phyloP scores from a whole-genome alignment of 2,113 vertebrate genomes.

The Antennarius striatus region DNA sequence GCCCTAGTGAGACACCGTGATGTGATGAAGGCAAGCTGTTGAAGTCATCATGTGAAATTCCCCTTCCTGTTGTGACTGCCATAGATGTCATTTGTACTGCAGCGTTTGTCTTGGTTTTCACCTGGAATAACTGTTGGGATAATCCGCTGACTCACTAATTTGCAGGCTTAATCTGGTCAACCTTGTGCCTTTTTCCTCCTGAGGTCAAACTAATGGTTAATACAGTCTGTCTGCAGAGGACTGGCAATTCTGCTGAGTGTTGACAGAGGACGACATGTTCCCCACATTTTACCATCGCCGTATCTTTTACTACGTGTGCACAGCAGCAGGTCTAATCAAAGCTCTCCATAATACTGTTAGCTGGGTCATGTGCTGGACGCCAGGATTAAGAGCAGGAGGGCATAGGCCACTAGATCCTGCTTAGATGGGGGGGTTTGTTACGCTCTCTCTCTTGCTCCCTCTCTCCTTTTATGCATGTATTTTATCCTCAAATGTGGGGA shows the following conservation, averaged over 20 bases:
- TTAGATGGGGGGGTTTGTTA: slow-evolving; percentile 39
- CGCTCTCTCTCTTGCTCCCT: slow-evolving; percentile 7
- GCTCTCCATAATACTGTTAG: slow-evolving; percentile 73
- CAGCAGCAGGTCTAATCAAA: slow-evolving; percentile 74
- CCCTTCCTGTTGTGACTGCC: slow-evolving; percentile 29
- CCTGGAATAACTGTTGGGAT: slow-evolving; percentile 41
- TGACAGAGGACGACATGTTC: slow-evolving; percentile 33
- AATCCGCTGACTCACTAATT: slow-evolving; percentile 69
- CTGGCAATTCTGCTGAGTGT: slow-evolving; percentile 33
- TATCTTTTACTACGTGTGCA: slow-evolving; percentile 31
- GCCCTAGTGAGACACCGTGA: slow-evolving; percentile 25
- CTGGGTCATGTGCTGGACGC: slow-evolving; percentile 77
- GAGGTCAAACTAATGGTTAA: slow-evolving; percentile 26
- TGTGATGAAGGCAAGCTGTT: slow-evolving; percentile 29
- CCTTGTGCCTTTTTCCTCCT: slow-evolving; percentile 22
- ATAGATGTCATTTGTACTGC: slow-evolving; percentile 9
- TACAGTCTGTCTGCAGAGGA: slow-evolving; percentile 12
- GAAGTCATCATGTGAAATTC: slow-evolving; percentile 54
- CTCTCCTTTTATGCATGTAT: not conserved
- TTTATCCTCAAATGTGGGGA: slow-evolving; percentile 13
- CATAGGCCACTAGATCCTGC: slow-evolving; percentile 67
- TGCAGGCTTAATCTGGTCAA: slow-evolving; percentile 46
- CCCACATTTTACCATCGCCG: not conserved
- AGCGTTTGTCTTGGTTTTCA: slow-evolving; percentile 51
- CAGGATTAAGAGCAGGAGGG: slow-evolving; percentile 74